Conservation (phyloP, 64 coral and sea anemone genomes). For the Montipora capricornis region DNA sequence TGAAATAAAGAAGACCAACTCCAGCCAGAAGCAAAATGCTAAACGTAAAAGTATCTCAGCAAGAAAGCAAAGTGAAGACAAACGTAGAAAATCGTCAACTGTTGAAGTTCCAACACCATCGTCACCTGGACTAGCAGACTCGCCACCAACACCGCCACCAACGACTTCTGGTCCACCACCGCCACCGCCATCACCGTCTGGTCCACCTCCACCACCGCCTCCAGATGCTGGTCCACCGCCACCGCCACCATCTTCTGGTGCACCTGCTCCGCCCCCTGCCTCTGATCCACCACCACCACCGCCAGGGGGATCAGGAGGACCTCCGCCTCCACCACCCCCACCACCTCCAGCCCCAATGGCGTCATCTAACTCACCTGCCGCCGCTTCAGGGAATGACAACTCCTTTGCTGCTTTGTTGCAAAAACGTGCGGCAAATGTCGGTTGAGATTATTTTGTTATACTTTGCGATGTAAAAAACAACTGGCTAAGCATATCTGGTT, state of each 20-base stretch:
- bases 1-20: neutral
- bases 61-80: neutral
- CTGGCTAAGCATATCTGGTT: neutral
- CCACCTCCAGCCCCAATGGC: neutral
- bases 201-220: neutral
- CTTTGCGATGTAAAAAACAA: neutral
- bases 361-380: neutral
- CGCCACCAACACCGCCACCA: neutral
- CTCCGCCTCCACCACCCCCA: neutral
- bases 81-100: neutral
- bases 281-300: neutral
- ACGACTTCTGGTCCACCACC: neutral
- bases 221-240: neutral
- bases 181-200: neutral
- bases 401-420: conserved; percentile 17
- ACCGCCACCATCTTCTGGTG: neutral
- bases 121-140: neutral
- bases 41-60: neutral
- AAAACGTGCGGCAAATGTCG: neutral
- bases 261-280: neutral
- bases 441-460: neutral
- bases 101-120: neutral
- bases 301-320: neutral
- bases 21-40: neutral
- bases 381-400: neutral